A percentile compares a stretch with the other conserved stretches of the same genome.
phyloP scores from a whole-genome alignment of 1,140 invertebrate species.

The Dolichoris vasculosae region DNA sequence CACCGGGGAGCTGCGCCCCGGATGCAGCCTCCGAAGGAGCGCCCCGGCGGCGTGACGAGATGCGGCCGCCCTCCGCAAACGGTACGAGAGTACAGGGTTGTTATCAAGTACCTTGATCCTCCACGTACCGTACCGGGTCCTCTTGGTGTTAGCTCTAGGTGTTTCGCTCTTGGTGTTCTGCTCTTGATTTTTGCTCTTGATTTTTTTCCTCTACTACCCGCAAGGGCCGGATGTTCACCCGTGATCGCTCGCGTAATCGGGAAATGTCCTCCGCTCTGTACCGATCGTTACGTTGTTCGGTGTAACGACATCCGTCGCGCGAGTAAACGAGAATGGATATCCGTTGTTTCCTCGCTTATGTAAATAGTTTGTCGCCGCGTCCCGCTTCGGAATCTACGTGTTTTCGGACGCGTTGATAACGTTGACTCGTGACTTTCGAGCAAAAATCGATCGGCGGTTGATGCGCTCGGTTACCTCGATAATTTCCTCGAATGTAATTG shows the following conservation, averaged over 20 bases:
- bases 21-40: conserved; percentile 19
- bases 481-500: no score
- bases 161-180: no score
- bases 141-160: no score
- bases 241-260: conserved; percentile 68
- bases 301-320: neutral
- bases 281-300: conserved; percentile 48
- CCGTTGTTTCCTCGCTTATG: neutral
- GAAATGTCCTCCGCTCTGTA: conserved; percentile 68
- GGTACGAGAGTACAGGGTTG: neutral
- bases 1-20: neutral
- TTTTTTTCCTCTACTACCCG: no score
- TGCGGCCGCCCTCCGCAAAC: neutral
- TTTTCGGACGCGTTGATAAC: no score
- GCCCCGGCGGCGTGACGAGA: conserved; percentile 18
- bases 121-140: no score
- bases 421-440: no score
- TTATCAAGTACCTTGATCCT: no score
- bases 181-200: no score
- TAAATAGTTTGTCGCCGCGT: neutral
- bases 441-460: no score
- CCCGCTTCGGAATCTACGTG: neutral
- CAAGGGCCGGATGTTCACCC: no score
- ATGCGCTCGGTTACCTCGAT: no score
- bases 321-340: neutral